phyloP scores from a whole-genome alignment of 2,113 vertebrate species.

The Rhombomys opimus region DNA sequence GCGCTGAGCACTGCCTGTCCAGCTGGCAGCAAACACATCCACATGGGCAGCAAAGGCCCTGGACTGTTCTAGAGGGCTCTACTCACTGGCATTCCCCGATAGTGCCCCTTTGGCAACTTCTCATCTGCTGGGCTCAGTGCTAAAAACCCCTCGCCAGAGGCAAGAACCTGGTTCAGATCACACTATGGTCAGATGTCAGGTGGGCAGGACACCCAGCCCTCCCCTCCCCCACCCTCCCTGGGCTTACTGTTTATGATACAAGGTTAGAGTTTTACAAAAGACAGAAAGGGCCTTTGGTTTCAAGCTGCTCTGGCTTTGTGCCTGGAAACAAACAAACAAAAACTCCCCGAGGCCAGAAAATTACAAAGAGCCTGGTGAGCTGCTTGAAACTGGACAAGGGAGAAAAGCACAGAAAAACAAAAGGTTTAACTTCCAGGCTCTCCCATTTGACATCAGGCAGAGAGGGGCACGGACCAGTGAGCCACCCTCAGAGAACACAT shows the following conservation, averaged over 20 bases:
- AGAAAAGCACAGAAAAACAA: neutral
- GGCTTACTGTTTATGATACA: constrained; percentile 19
- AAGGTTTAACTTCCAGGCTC: neutral
- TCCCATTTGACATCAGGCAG: neutral
- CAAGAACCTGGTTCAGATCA: fast-evolving
- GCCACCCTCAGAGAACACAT: neutral
- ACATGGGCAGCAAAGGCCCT: neutral
- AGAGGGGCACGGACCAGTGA: neutral
- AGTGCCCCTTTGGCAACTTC: neutral
- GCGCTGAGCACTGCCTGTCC: neutral
- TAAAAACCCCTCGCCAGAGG: fast-evolving
- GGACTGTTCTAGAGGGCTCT: fast-evolving
- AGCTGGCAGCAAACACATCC: neutral
- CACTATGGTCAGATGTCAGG: fast-evolving
- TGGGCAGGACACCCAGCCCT: fast-evolving
- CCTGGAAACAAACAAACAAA: constrained; percentile 11
- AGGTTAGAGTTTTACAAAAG: constrained; percentile 57
- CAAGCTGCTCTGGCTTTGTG: constrained; percentile 49
- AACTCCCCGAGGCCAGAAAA: neutral
- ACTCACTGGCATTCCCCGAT: fast-evolving
- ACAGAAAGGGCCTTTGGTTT: constrained; percentile 61
- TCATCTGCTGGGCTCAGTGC: neutral
- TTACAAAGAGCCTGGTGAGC: neutral
- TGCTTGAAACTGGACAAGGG: neutral
- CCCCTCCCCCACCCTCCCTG: neutral